These are phyloP conservation scores for Burhinus bistriatus DNA, from an alignment of 2,113 vertebrate genomes.

Conservation along the genomic window DNA sequence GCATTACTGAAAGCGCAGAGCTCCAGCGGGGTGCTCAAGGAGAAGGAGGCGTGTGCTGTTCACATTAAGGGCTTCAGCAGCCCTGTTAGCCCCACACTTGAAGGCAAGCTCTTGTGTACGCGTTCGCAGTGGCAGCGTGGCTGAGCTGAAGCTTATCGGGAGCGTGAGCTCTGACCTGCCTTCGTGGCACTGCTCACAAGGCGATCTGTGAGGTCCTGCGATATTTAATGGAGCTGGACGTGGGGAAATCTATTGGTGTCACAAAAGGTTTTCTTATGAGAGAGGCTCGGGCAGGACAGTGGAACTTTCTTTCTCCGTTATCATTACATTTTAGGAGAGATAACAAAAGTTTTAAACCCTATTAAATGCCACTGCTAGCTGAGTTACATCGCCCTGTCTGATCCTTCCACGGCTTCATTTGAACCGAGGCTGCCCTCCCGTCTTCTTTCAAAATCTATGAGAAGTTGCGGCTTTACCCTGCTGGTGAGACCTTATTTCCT, in stretches of 20 bases:
- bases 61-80: background rate
- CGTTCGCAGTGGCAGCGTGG: fast-evolving
- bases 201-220: background rate
- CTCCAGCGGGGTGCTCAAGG: background rate
- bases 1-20: background rate
- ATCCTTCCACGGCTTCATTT: background rate
- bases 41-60: background rate
- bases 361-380: background rate
- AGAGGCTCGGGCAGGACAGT: background rate
- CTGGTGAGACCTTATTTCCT: background rate
- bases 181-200: background rate
- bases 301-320: background rate
- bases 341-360: background rate
- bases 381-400: background rate
- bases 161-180: background rate
- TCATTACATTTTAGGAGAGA: background rate
- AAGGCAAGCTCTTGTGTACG: background rate
- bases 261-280: background rate
- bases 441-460: background rate
- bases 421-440: background rate
- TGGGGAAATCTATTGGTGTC: background rate
- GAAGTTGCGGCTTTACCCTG: background rate
- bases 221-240: background rate
- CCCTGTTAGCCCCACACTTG: background rate
- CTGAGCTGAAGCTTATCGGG: fast-evolving